phyloP scores from a whole-genome alignment of 2,888 invertebrate species.

The Drosophila leonis region DNA sequence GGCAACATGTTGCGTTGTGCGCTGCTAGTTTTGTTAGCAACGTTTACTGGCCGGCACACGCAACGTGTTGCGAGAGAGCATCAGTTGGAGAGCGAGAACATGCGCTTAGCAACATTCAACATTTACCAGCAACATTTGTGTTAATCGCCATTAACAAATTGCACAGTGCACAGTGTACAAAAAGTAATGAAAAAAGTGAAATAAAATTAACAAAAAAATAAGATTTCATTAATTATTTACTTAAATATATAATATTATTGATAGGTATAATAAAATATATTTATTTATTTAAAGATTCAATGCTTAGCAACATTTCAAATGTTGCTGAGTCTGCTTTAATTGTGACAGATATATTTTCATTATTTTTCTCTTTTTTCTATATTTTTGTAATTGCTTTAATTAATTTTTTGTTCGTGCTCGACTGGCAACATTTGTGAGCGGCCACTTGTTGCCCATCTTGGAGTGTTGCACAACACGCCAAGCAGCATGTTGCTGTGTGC shows the following conservation, averaged over 20 bases:
- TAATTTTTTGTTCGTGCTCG: no score
- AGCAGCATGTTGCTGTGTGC: slow-evolving; percentile 29
- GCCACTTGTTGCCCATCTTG: slow-evolving; percentile 65
- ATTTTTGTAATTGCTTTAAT: background rate
- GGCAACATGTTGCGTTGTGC: slow-evolving; percentile 25
- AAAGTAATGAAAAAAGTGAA: background rate
- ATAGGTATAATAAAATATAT: background rate
- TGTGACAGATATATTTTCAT: background rate
- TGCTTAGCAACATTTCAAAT: background rate
- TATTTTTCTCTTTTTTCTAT: background rate
- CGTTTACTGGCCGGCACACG: slow-evolving; percentile 1
- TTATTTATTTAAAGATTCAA: background rate
- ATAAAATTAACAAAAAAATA: background rate
- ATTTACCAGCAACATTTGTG: slow-evolving; percentile 1
- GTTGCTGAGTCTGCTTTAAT: background rate
- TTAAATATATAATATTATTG: background rate
- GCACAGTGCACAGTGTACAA: slow-evolving; percentile 7
- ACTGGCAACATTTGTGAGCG: slow-evolving; percentile 23
- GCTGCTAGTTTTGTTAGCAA: slow-evolving; percentile 3
- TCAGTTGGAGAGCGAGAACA: background rate
- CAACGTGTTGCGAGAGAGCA: slow-evolving; percentile 35
- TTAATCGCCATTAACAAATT: slow-evolving; percentile 12
- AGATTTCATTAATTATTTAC: background rate
- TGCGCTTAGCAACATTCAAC: slow-evolving; percentile 6
- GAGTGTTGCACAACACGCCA: slow-evolving; percentile 33